Conservation (phyloP, 2,888 invertebrate species). For the Subacronicta megacephala region DNA sequence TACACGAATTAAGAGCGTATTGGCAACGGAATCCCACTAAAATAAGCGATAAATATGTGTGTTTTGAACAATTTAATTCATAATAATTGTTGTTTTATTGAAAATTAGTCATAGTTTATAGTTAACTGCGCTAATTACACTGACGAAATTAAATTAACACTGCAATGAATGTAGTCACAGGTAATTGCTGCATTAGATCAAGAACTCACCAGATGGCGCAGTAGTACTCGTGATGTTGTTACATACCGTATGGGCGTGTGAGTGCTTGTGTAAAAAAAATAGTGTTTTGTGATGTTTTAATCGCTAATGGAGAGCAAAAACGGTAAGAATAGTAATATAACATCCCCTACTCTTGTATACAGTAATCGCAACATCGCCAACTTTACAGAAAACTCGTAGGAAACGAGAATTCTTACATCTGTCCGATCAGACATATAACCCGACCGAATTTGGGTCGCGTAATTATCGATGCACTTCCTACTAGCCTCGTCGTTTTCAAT, state of each 20-base stretch:
- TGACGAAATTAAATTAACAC: slow-evolving; percentile 75
- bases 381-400: slow-evolving; percentile 76
- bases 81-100: slow-evolving; percentile 50
- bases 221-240: slow-evolving; percentile 88
- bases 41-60: slow-evolving; percentile 20
- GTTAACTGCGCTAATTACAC: slow-evolving; percentile 60
- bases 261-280: slow-evolving; percentile 87
- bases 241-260: slow-evolving; percentile 87
- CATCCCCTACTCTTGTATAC: slow-evolving; percentile 45
- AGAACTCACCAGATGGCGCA: slow-evolving; percentile 84
- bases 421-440: slow-evolving; percentile 83
- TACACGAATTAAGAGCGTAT: slow-evolving; percentile 52
- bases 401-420: slow-evolving; percentile 84
- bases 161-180: slow-evolving; percentile 75
- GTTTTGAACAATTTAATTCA: slow-evolving; percentile 17
- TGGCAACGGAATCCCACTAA: slow-evolving; percentile 29
- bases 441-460: slow-evolving; percentile 79
- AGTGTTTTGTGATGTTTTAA: slow-evolving; percentile 87
- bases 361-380: slow-evolving; percentile 64
- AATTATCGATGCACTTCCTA: slow-evolving; percentile 68
- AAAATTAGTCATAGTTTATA: slow-evolving; percentile 59
- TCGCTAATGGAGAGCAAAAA: slow-evolving; percentile 79
- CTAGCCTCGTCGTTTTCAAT: slow-evolving; percentile 65
- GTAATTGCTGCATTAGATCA: slow-evolving; percentile 66
- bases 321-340: slow-evolving; percentile 78